phyloP scores from a whole-genome alignment of 2,888 invertebrate genomes.

The Brenthis daphne region DNA sequence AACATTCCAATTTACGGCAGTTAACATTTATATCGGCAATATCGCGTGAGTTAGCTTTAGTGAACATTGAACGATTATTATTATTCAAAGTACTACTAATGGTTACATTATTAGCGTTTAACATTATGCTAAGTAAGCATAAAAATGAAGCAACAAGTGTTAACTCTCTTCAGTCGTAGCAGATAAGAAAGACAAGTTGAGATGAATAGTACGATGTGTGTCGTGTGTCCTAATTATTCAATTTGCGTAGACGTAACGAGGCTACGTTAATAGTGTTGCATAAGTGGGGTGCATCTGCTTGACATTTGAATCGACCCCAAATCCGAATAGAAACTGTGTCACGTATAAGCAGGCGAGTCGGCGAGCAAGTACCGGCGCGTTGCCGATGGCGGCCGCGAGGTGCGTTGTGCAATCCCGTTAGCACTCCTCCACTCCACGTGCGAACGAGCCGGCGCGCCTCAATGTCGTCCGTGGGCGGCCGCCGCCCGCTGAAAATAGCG shows the following conservation, averaged over 20 bases:
- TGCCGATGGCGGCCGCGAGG: constrained; percentile 52
- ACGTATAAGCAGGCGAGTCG: constrained; percentile 67
- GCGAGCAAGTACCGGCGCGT: constrained; percentile 53
- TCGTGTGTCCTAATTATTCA: constrained; percentile 47
- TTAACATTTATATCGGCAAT: no score
- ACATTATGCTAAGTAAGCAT: constrained; percentile 1
- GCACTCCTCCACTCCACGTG: constrained; percentile 65
- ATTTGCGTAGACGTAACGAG: constrained; percentile 55
- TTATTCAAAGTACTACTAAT: not conserved
- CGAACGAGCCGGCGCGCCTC: constrained; percentile 72
- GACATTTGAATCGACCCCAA: constrained; percentile 82
- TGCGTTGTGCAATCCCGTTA: constrained; percentile 81
- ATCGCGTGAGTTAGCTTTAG: not conserved
- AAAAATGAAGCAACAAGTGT: constrained; percentile 24
- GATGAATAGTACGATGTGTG: constrained; percentile 13
- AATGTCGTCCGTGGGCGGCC: constrained; percentile 77
- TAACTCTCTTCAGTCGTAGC: constrained; percentile 12
- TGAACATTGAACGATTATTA: not conserved
- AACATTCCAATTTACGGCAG: no score
- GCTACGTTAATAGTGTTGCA: constrained; percentile 71
- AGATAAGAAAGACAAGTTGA: constrained; percentile 12
- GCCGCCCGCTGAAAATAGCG: constrained; percentile 63
- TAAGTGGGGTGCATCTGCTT: constrained; percentile 80
- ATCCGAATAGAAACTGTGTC: constrained; percentile 82
- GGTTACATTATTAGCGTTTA: not conserved